Evolutionary conservation across 2,888 invertebrate genomes (phyloP), one percentile per base, ranked within the genome.

Genomic region (Seira sanloemensis): DNA sequence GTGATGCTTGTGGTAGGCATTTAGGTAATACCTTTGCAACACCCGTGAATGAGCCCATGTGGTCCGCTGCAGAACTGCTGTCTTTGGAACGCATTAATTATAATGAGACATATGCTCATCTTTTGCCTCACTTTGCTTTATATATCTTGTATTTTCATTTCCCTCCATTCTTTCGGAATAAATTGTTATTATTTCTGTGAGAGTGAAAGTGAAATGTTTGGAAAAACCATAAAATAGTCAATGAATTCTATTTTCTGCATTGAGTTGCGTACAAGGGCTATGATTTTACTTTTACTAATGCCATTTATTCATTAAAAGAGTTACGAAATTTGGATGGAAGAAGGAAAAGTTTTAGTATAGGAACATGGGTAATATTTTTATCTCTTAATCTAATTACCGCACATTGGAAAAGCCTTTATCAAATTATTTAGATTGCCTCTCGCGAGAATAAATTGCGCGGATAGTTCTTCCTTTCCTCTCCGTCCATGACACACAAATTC

Each of bases 71-170:
- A 68, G 65, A 37, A 37, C 26, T 62, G 50, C 76, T 85, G 85
- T 85, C 85, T 82, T 85, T 82, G 71, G 58, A 62, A 81, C 26
- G 69, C 85, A 85, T 85, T 85, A 85, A 85, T 85, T 85, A 85
- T 82, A 82, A 81, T 78, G 74, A 82, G 85, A 76, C 85, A 85
- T 82, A 85, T 82, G 85, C 71, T 85, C 84, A 78, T 78, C 73
- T 74, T 72, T 37, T 50, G 65, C 73, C 69, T 62, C 69, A 66
- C 27, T 75, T 67, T 27, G 7, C 21, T 72, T 72, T 72, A n/a
- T n/a, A n/a, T n/a, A n/a, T n/a, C n/a, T n/a, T n/a, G n/a, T n/a
- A n/a, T n/a, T n/a, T n/a, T n/a, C n/a, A n/a, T n/a, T n/a, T n/a
- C n/a, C n/a, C n/a, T n/a, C n/a, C n/a, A n/a, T n/a, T n/a, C n/a